Base-by-base conservation (phyloP, 1,140 invertebrate species). In the Hycleus cichorii region DNA sequence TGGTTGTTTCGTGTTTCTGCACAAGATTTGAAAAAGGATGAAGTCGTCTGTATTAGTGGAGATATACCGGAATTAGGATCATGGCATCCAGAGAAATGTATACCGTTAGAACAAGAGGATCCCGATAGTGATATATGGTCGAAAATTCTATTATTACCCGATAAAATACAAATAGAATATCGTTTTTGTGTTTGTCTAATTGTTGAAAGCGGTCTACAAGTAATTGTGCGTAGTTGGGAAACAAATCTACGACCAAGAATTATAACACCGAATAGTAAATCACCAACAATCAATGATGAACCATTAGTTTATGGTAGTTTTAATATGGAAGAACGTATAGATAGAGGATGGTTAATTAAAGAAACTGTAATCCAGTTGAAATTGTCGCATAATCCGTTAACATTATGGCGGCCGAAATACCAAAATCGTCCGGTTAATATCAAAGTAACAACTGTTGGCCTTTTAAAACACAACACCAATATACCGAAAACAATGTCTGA, bases 331-430 rank as follows among this genome's bases (percentile, higher is more conserved):
- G 75, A 77, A 27, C 83, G 81, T 62, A 76, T 92, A 8, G 86
- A 89, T 66, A 81, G 82, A 49, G 93, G 93, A 0, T 97, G 93
- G 93, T 75, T 97, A 1, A 93, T 87, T 25, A 81, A 84, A 56
- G 91, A 95, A 72, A 88, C 86, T 32, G 79, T 92, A 48, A 80
- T 96, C 47, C 92, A 96, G 73, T 83, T 97, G 46, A 91, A 93
- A 73, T 79, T 95, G 66, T 86, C 86, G 66, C 86, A 88, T 65
- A 88, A 88, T 69, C 89, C 93, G 2, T 84, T 96, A 57, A 62
- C 85, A 57, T 80, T 95, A 47, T 72, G 67, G 56, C 92, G 91
- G 68, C 83, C 85, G 66, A 85, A 83, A 63, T 85, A 91, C 70
- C 78, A 86, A 64, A 82, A 83, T 63, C 82, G 81, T 64, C 78